Base-by-base conservation (phyloP, 2,113 vertebrate species). In the Procavia capensis region DNA sequence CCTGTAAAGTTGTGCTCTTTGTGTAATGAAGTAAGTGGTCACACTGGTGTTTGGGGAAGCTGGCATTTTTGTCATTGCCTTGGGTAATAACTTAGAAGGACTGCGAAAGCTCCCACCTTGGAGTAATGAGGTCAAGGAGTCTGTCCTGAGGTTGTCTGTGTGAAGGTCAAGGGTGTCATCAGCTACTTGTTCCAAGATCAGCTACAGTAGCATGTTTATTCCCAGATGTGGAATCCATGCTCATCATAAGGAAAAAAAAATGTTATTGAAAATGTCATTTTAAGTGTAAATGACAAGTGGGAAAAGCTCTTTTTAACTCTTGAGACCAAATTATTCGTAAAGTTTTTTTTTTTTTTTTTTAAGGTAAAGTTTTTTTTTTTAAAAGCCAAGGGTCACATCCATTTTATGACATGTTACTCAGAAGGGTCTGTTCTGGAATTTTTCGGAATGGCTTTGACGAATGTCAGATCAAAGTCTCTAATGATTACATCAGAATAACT, bases 401-500 rank as follows among this genome's bases (percentile, higher is more conserved):
- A 17, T 22, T 45, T 89, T 20, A 68, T 63, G 80, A 75, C 47
- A 25, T 7, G n/a, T n/a, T 50, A 20, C 70, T 70, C 50, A 92
- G 70, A 87, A 82, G 74, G 78, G 94, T 96, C 81, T 88, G 45
- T 88, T 96, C 57, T 20, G 87, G 89, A 79, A 39, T 34, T 41
- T 82, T 85, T 94, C 86, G 39, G 64, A 17, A 9, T 27, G 22
- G 95, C 93, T 96, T 63, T 96, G 97, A 96, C 93, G 97, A 97
- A 93, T 88, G 81, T 96, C 93, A 95, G 97, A 98, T 98, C 97
- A 96, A 97, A 98, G 97, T 88, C 97, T 79, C 10, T 10, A 63
- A 72, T 96, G 96, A 97, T 97, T 96, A 97, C 68, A 95, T 96
- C 89, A 96, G 96, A 97, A 97, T 78, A 92, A 93, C 90, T 93